A percentile compares a stretch with the other conserved stretches of the same genome.
These are phyloP conservation scores for Sarcophaga subvicina DNA, from an alignment of 2,888 invertebrate species.

Conservation along the genomic window DNA sequence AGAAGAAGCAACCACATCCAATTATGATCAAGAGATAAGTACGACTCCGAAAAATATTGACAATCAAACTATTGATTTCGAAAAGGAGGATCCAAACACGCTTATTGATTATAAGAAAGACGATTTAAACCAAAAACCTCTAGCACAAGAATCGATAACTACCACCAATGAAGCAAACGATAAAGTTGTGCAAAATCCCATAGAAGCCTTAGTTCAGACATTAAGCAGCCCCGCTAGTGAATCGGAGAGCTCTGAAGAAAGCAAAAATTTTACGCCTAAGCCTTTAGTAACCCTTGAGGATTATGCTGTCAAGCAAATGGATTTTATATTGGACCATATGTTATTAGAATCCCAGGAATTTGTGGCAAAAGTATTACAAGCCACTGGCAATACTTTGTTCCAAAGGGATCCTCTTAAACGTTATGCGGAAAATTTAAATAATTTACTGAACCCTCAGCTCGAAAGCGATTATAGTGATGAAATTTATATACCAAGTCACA, in stretches of 20 bases:
- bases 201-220: neutral
- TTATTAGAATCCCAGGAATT: constrained; percentile 54
- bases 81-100: too few relatives aligned
- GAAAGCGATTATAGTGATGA: constrained; percentile 36
- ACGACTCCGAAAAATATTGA: too few relatives aligned
- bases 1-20: too few relatives aligned
- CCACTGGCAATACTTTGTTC: constrained; percentile 20
- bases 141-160: neutral
- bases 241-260: neutral
- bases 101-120: too few relatives aligned
- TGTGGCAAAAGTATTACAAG: constrained; percentile 51
- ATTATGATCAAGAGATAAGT: too few relatives aligned
- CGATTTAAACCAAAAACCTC: too few relatives aligned
- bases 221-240: neutral
- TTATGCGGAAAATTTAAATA: constrained; percentile 52
- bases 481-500: neutral
- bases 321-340: constrained; percentile 62
- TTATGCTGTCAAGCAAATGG: constrained; percentile 61
- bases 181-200: neutral
- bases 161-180: neutral
- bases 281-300: constrained; percentile 30
- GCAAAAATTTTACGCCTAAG: neutral
- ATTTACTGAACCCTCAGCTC: neutral
- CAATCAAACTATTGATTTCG: too few relatives aligned
- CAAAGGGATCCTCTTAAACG: constrained; percentile 51